Conservation (phyloP, 2,113 vertebrate species). For the Gopherus flavomarginatus region DNA sequence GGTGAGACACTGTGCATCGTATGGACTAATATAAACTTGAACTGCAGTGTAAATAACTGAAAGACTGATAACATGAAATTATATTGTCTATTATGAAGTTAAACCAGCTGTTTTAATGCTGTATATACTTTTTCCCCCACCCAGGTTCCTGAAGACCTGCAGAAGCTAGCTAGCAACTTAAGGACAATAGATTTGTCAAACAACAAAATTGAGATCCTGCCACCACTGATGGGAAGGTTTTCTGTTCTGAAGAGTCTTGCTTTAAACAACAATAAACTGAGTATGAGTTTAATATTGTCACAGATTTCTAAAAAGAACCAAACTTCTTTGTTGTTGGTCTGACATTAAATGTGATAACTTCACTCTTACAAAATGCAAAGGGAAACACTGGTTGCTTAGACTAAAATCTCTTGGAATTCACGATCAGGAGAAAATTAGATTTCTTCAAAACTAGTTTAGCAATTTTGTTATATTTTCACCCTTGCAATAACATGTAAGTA, state of each 20-base stretch:
- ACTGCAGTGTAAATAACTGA: background rate
- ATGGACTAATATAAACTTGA: background rate
- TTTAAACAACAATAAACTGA: constrained; percentile 91
- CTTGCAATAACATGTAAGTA: background rate
- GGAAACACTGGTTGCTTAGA: background rate
- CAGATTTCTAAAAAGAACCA: background rate
- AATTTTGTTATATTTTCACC: background rate
- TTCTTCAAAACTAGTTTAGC: constrained; percentile 20
- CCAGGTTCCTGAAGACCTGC: constrained; percentile 96
- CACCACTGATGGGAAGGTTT: constrained; percentile 89
- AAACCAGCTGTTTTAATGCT: background rate
- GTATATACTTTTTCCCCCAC: background rate
- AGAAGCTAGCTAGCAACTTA: constrained; percentile 89
- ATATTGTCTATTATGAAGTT: background rate
- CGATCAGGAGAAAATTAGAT: background rate
- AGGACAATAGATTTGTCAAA: constrained; percentile 93
- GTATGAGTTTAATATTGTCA: constrained; percentile 79
- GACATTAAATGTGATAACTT: background rate
- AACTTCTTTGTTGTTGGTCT: background rate
- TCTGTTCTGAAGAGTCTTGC: constrained; percentile 91
- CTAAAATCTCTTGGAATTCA: background rate
- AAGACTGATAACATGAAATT: background rate
- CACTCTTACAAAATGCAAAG: constrained; percentile 3
- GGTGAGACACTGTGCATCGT: background rate
- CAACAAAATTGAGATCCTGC: constrained; percentile 93